Base-by-base conservation (phyloP, 2,113 vertebrate species). In the Phrynocephalus versicolor region DNA sequence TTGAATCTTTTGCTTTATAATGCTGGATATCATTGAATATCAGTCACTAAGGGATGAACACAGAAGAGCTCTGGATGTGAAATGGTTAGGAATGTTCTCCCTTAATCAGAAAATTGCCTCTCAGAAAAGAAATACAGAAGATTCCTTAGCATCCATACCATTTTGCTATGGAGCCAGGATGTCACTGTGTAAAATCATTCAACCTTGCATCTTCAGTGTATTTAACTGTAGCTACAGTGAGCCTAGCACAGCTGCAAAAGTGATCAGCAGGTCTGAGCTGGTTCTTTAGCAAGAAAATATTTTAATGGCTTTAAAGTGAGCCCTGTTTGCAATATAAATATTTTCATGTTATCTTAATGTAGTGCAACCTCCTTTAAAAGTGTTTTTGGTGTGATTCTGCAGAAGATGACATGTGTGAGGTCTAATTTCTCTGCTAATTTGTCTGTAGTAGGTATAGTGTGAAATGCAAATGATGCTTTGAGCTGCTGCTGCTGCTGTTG, bases 341-440 rank as follows among this genome's bases (percentile, higher is more conserved):
- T 96, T 95, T 95, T 95, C 89, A 90, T 92, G 91, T 76, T 90
- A 77, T 93, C 96, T 93, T 92, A 45, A 10, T 85, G 79, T 93
- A 89, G 92, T 90, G 78, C 89, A 95, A 95, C 92, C 55, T 88
- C 89, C 87, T 92, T 83, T 19, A 79, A 94, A 72, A 92, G 85
- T 80, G 83, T 90, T 92, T 94, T 91, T 90, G 77, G 89, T 88
- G 88, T 82, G 86, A 87, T 90, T 71, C 92, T 89, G 87, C 94
- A 94, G 77, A 78, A 85, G 90, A 90, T 93, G 91, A 95, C 92
- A 93, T 95, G 92, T 94, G 94, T 93, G 95, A 95, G 92, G 94
- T 95, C 94, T 96, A 95, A 96, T 96, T 95, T 96, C 91, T 95
- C 91, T 94, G 90, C 93, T 86, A 96, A 95, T 96, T 96, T 93